A percentile compares a stretch with the other conserved stretches of the same genome.
phyloP scores from a whole-genome alignment of 2,888 invertebrate species.

The Phoenoteleia sp. region DNA sequence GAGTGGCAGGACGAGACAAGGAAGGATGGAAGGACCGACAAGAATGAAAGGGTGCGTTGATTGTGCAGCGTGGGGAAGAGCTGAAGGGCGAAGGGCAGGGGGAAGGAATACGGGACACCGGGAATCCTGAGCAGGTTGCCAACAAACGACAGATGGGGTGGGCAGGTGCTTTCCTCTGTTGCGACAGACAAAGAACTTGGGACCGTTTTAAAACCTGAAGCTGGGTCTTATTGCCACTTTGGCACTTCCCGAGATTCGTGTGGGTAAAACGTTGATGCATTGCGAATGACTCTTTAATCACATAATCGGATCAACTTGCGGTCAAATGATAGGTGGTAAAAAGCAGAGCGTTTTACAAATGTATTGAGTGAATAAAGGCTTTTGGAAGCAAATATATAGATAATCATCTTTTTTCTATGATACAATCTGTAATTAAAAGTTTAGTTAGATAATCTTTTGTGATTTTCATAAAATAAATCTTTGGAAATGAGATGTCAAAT shows the following conservation, averaged over 20 bases:
- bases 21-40: not conserved
- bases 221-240: conserved; percentile 61
- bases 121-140: conserved; percentile 75
- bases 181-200: conserved; percentile 77
- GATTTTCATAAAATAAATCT: no score
- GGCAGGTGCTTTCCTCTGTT: conserved; percentile 80
- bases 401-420: conserved; percentile 72
- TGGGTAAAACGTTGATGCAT: conserved; percentile 26
- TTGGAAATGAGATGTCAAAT: no score
- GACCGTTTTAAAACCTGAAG: conserved; percentile 37
- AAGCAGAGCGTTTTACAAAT: not conserved
- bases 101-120: conserved; percentile 38
- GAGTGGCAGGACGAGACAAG: not conserved
- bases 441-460: no score
- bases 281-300: conserved; percentile 40
- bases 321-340: conserved; percentile 42
- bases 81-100: not conserved
- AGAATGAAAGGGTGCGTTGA: conserved; percentile 21
- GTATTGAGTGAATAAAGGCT: conserved; percentile 18
- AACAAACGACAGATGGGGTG: conserved; percentile 70
- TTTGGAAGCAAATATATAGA: not conserved
- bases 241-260: conserved; percentile 51
- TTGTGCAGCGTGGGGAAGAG: not conserved
- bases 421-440: no score
- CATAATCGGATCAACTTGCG: conserved; percentile 53